phyloP scores from a whole-genome alignment of 2,797 vertebrate genomes.

The Acanthiza pusilla region DNA sequence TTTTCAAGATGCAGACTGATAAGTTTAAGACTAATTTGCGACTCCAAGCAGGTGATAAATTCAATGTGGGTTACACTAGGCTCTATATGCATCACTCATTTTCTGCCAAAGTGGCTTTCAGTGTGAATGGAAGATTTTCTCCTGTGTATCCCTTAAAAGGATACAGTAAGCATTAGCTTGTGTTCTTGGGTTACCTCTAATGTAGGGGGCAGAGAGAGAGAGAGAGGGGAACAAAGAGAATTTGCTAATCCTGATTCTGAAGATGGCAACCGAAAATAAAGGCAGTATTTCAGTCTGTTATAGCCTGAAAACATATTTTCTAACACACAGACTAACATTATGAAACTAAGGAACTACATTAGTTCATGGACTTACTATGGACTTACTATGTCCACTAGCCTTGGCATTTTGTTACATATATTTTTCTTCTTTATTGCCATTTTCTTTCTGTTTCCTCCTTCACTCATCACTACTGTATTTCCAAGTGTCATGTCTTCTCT shows the following conservation, averaged over 20 bases:
- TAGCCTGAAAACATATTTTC: background rate
- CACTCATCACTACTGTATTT: background rate
- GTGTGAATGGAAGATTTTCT: background rate
- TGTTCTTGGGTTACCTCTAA: background rate
- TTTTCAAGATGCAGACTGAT: background rate
- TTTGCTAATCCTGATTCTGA: background rate
- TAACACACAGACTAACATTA: background rate
- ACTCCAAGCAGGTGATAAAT: background rate
- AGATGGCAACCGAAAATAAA: background rate
- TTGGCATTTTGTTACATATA: background rate
- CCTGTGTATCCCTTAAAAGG: background rate
- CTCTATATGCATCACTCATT: background rate
- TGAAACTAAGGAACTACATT: background rate
- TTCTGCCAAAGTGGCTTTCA: background rate
- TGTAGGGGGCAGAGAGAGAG: fast-evolving
- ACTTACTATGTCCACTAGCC: background rate
- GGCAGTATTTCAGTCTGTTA: background rate
- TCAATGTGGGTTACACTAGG: background rate
- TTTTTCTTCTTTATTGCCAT: background rate
- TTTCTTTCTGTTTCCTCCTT: background rate
- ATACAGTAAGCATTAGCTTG: background rate
- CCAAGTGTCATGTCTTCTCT: background rate
- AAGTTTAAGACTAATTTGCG: background rate
- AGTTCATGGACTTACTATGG: too few species aligned
- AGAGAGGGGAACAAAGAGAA: background rate